A percentile compares a stretch with the other conserved stretches of the same genome.
Conservation (phyloP, 2,113 vertebrate genomes). For the Bostrychus sinensis region DNA sequence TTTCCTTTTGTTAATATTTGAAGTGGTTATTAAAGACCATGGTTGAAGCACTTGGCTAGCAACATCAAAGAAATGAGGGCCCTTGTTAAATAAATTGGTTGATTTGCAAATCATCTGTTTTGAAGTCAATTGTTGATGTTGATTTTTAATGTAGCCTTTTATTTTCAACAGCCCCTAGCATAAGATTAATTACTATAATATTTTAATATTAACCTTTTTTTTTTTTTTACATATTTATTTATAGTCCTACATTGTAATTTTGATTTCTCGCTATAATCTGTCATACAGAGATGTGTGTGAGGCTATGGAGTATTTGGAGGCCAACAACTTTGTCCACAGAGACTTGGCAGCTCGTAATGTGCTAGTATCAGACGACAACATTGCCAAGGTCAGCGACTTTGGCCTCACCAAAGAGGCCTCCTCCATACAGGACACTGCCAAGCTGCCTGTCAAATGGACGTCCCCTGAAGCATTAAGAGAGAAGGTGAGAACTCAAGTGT, state of each 20-base stretch:
- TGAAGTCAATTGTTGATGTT: too few relatives aligned
- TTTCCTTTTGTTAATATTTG: not conserved
- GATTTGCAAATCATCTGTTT: too few relatives aligned
- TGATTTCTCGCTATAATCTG: not conserved
- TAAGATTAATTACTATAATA: not conserved
- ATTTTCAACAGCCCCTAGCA: not conserved
- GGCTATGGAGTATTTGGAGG: slow-evolving; percentile 97
- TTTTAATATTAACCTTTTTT: not conserved
- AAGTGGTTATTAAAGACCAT: not conserved
- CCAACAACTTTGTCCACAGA: slow-evolving; percentile 95
- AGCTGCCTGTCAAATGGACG: slow-evolving; percentile 97
- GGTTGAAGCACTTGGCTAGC: not conserved
- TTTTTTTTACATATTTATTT: not conserved
- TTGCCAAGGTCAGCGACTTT: slow-evolving; percentile 98
- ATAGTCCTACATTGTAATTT: not conserved
- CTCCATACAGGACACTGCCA: slow-evolving; percentile 93
- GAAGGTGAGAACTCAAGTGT: slow-evolving; percentile 80
- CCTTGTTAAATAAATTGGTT: too few relatives aligned
- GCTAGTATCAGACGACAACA: slow-evolving; percentile 95
- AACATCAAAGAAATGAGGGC: not conserved
- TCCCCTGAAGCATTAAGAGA: slow-evolving; percentile 95
- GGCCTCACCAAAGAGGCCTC: slow-evolving; percentile 98
- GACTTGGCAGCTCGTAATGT: slow-evolving; percentile 98
- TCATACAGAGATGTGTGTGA: slow-evolving; percentile 90
- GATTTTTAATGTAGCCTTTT: not conserved